Percentiles rank a stretch among this genome's conserved stretches.
These are phyloP conservation scores for Mormyrus lacerda DNA, from an alignment of 2,113 vertebrate species.

Conservation along the genomic window DNA sequence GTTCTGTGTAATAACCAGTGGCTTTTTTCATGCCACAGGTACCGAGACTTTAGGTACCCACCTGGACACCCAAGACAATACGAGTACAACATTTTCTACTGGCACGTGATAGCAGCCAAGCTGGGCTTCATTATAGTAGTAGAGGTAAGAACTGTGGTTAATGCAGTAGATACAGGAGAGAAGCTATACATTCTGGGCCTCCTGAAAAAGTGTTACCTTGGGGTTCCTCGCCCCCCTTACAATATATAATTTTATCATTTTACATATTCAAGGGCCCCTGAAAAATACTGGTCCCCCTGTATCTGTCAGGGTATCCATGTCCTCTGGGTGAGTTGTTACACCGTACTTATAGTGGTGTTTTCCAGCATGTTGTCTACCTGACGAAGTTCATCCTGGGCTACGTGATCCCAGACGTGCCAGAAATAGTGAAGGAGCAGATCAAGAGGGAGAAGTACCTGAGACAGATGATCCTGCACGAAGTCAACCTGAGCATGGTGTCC, in stretches of 20 bases:
- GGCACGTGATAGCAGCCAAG: constrained; percentile 88
- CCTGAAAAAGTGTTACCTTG: background rate
- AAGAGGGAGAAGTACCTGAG: constrained; percentile 85
- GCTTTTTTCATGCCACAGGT: constrained; percentile 55
- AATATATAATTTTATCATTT: background rate
- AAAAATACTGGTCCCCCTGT: background rate
- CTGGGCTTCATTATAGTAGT: constrained; percentile 86
- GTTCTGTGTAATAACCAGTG: background rate
- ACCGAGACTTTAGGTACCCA: constrained; percentile 82
- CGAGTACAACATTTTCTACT: constrained; percentile 77
- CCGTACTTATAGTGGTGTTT: constrained; percentile 16
- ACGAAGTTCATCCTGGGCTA: constrained; percentile 85
- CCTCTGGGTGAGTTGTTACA: background rate
- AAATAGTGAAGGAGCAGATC: constrained; percentile 76
- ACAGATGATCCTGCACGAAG: constrained; percentile 80
- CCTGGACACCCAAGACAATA: constrained; percentile 75
- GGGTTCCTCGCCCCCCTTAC: background rate
- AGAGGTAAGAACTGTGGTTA: constrained; percentile 61
- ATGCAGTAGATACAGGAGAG: background rate
- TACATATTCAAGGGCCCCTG: background rate
- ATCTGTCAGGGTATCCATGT: background rate
- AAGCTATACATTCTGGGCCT: background rate
- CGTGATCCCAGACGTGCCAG: constrained; percentile 75
- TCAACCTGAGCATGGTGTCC: constrained; percentile 67
- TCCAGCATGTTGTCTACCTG: constrained; percentile 82